phyloP scores from a whole-genome alignment of 64 coral and sea anemone genomes.

The Hydrozoanthus tunicans region DNA sequence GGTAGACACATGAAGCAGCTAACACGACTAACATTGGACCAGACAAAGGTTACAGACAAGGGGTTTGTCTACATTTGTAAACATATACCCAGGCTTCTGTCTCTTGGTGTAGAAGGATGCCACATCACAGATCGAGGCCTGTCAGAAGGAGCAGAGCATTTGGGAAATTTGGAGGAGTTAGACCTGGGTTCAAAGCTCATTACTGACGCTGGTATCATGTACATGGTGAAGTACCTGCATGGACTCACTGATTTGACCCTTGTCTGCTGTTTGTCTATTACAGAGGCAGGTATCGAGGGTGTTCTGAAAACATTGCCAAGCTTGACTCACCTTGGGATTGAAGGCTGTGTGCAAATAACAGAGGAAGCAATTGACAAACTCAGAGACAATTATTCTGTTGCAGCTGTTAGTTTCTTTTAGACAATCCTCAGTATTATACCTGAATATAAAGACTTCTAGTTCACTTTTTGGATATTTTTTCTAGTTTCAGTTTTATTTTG shows the following conservation, averaged over 20 bases:
- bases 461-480: no score
- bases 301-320: conserved; percentile 73
- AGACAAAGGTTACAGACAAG: conserved; percentile 77
- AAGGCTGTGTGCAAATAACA: conserved; percentile 76
- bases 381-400: conserved; percentile 52
- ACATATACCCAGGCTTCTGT: conserved; percentile 68
- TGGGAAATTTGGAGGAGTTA: conserved; percentile 66
- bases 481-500: no score
- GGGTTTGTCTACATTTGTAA: conserved; percentile 87
- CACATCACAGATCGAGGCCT: conserved; percentile 74
- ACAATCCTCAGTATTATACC: not conserved
- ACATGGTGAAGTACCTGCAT: conserved; percentile 60
- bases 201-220: conserved; percentile 61
- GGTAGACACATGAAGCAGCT: conserved; percentile 81
- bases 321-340: conserved; percentile 92
- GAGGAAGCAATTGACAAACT: conserved; percentile 72
- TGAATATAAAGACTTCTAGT: no score
- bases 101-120: conserved; percentile 77
- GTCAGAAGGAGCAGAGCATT: conserved; percentile 40
- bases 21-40: conserved; percentile 78
- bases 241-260: conserved; percentile 90
- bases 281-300: conserved; percentile 63
- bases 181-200: conserved; percentile 66
- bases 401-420: conserved; percentile 84
- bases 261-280: conserved; percentile 72